Percentiles rank a stretch among this genome's conserved stretches.
Evolutionary conservation across 2,113 vertebrate species (phyloP).

Genomic region (Eidolon helvum): DNA sequence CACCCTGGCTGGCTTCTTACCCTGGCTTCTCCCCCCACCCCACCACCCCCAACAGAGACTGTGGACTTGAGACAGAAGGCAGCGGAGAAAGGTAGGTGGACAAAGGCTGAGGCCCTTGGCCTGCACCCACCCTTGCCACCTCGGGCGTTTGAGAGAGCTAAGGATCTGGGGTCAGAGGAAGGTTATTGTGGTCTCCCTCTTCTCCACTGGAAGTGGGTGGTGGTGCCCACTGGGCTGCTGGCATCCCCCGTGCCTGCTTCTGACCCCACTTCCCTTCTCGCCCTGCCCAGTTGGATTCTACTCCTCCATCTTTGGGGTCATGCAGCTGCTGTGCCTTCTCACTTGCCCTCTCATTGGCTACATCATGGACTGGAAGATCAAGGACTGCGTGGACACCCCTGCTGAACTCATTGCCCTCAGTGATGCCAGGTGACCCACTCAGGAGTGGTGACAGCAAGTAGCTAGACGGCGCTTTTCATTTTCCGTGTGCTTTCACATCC

Average conservation of each 20-base stretch:
- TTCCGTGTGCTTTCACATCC: neutral
- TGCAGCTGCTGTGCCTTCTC: conserved; percentile 91
- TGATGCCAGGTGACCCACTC: conserved; percentile 44
- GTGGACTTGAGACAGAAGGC: neutral
- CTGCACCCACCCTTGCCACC: neutral
- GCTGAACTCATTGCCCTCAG: neutral
- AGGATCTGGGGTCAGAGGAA: neutral
- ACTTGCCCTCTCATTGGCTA: conserved; percentile 94
- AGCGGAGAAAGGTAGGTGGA: conserved; percentile 67
- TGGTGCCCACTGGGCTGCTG: neutral
- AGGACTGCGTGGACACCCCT: conserved; percentile 75
- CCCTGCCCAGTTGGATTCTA: conserved; percentile 86
- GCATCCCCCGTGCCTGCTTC: neutral
- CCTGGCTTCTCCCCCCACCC: neutral
- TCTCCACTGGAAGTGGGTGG: neutral
- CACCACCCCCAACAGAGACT: neutral
- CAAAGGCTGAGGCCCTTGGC: neutral
- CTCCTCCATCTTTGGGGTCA: conserved; percentile 89
- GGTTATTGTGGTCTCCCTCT: neutral
- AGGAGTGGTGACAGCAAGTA: neutral
- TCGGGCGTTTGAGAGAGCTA: neutral
- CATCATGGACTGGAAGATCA: conserved; percentile 92
- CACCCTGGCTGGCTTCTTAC: neutral
- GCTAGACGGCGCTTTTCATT: neutral
- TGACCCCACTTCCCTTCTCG: neutral